Percentiles rank a stretch among this genome's conserved stretches.
Evolutionary conservation across 2,797 vertebrate species (phyloP).

Genomic region (Podargus strigoides): DNA sequence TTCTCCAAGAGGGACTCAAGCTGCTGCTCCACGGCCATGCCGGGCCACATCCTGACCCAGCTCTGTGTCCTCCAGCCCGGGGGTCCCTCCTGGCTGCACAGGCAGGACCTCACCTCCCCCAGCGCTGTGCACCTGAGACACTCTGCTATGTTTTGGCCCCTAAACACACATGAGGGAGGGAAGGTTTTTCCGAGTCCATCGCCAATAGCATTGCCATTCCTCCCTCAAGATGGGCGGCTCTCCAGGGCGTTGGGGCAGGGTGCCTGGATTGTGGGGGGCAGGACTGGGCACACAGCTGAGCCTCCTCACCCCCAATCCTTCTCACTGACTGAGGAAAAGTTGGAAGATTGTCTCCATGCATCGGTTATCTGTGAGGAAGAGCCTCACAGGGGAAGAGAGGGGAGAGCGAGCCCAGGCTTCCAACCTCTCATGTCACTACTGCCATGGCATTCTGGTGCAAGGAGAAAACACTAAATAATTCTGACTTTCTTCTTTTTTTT

Average conservation of each 20-base stretch:
- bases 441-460: neutral
- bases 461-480: neutral
- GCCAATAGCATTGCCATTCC: neutral
- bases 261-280: neutral
- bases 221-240: neutral
- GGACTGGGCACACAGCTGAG: neutral
- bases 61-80: accelerated
- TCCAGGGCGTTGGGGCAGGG: neutral
- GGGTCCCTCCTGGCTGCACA: neutral
- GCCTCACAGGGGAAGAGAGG: neutral
- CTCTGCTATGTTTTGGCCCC: neutral
- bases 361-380: neutral
- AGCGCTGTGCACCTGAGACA: neutral
- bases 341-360: neutral
- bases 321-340: accelerated
- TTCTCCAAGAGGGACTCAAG: neutral
- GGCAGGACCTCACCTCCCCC: neutral
- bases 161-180: neutral
- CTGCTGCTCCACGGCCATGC: neutral
- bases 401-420: neutral
- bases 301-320: neutral
- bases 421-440: neutral
- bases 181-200: accelerated
- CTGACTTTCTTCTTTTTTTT: neutral
- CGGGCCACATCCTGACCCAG: neutral